Evolutionary conservation across 2,888 invertebrate genomes (phyloP).

Genomic region (Meganola albula): DNA sequence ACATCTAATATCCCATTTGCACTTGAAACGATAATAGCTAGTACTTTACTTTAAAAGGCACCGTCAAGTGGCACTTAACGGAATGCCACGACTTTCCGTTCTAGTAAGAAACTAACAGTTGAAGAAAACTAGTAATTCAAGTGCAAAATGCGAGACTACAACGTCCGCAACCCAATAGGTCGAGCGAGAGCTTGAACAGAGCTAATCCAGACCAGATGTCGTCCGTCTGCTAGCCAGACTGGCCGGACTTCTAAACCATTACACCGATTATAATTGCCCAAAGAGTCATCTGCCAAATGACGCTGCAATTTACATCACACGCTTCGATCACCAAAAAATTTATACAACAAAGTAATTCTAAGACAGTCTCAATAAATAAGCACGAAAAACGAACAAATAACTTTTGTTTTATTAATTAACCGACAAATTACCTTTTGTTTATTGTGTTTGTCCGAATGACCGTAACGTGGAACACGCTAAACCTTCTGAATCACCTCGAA

Average conservation of each 20-base stretch:
- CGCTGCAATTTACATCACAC: constrained; percentile 20
- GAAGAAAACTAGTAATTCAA: constrained; percentile 47
- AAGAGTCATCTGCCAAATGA: constrained; percentile 63
- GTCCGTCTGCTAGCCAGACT: constrained; percentile 33
- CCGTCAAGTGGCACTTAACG: constrained; percentile 34
- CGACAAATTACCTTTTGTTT: constrained; percentile 32
- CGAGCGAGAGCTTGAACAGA: constrained; percentile 36
- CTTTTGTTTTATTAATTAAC: constrained; percentile 27
- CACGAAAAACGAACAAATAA: constrained; percentile 11
- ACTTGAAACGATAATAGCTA: constrained; percentile 20
- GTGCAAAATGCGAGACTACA: constrained; percentile 52
- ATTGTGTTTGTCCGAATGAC: constrained; percentile 29
- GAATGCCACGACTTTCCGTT: constrained; percentile 27
- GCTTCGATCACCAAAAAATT: constrained; percentile 9
- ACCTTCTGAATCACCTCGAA: constrained; percentile 35
- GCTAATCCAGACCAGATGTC: constrained; percentile 61
- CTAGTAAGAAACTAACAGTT: constrained; percentile 47
- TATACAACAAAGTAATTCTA: constrained; percentile 8
- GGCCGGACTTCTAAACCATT: constrained; percentile 71
- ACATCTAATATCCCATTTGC: constrained; percentile 1
- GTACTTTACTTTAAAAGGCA: constrained; percentile 33
- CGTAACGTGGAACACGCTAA: constrained; percentile 31
- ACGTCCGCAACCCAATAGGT: constrained; percentile 57
- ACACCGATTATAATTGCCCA: constrained; percentile 65
- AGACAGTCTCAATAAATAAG: constrained; percentile 10